These are phyloP conservation scores for Acleris cristana DNA, from an alignment of 2,888 invertebrate species.

Conservation along the genomic window DNA sequence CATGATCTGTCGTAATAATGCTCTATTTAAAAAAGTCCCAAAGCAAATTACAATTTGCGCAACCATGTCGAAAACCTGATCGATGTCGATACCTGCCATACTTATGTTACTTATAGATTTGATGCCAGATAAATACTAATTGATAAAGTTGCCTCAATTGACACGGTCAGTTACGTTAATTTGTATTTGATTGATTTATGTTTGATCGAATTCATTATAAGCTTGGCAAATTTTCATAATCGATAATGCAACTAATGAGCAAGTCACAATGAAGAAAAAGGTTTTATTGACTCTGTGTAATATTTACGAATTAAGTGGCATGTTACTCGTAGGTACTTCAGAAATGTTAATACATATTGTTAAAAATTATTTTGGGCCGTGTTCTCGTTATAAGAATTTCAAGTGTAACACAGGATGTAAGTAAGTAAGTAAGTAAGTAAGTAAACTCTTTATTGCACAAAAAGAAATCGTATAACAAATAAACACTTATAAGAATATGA, in stretches of 20 bases:
- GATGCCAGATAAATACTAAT: conserved; percentile 32
- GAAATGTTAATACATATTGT: too few relatives aligned
- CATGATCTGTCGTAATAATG: conserved; percentile 59
- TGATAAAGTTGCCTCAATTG: conserved; percentile 33
- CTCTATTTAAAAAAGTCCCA: conserved; percentile 60
- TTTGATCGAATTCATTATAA: conserved; percentile 26
- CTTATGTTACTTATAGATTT: conserved; percentile 21
- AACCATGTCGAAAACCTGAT: conserved; percentile 45
- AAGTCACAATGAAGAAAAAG: too few relatives aligned
- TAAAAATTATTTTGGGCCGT: too few relatives aligned
- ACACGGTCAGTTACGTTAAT: conserved; percentile 25
- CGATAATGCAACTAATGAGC: neutral
- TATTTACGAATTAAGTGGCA: neutral
- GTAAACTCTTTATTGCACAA: too few relatives aligned
- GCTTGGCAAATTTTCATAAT: conserved; percentile 18
- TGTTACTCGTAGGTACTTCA: too few relatives aligned
- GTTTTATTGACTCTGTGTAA: too few relatives aligned
- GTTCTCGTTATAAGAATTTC: too few relatives aligned
- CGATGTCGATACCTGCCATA: conserved; percentile 39
- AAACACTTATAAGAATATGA: too few relatives aligned
- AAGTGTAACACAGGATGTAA: too few relatives aligned
- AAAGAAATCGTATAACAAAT: too few relatives aligned
- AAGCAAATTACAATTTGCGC: conserved; percentile 53
- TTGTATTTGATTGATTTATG: conserved; percentile 24
- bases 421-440: too few relatives aligned